Evolutionary conservation across 1,140 invertebrate genomes (phyloP), one percentile per base, ranked within the genome.

Genomic region (Belonocnema kinseyi): DNA sequence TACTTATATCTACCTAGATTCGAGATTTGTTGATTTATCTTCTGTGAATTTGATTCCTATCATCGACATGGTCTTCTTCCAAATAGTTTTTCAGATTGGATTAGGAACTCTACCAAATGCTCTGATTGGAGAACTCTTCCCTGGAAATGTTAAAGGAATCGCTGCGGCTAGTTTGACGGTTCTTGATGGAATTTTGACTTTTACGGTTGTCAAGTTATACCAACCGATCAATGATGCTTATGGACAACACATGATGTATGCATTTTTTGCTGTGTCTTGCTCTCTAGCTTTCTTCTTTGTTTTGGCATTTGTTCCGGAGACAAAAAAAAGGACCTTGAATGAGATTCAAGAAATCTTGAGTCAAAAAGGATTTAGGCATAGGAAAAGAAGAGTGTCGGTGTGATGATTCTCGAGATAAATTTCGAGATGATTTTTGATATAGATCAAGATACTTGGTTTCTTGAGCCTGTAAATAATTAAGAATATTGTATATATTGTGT

Each of bases 201-300:
- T 97, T 77, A 90, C 95, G 3, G 94, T 97, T 19, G 95, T 96
- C 12, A 96, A 96, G 85, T 92, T 96, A 80, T 97, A 96, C 88
- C 93, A 94, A 87, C 92, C 94, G 11, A 92, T 96, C 78, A 92
- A 91, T 40, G 92, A 93, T 78, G 85, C 84, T 3, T 91, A 95
- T 33, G 94, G 94, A 21, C 93, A 93, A 14, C 93, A 96, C 86
- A 93, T 93, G 33, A 93, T 94, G 72, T 97, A 96, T 89, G 95
- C 94, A 91, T 92, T 95, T 76, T 98, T 98, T 88, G 91, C 95
- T 0, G 92, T 92, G 1, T 94, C 94, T 77, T 95, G 87, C 50
- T 86, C 85, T 14, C 19, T 88, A 0, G 85, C 88, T 0, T 89
- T 91, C 51, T 6, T 90, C 8, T 90, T 90, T 72, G 88, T 91